Evolutionary conservation across 2,797 vertebrate genomes (phyloP), one percentile per base, ranked within the genome.

Genomic region (Esox lucius): DNA sequence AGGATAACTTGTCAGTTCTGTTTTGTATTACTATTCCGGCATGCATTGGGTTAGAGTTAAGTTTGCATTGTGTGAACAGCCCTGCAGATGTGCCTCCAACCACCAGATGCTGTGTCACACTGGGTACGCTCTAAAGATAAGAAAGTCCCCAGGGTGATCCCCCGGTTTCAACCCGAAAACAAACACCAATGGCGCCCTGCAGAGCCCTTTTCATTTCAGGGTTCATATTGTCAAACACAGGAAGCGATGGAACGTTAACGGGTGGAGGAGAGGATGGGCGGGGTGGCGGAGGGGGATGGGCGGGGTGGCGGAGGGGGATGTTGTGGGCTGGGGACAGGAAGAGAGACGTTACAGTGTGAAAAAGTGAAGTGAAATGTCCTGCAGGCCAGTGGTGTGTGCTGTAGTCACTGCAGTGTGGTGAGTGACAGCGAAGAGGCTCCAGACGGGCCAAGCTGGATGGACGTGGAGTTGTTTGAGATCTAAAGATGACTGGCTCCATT

Each of bases 81-180:
- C 28, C 28, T 31, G 28, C 28, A 31, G 28, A 28, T 39, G 49
- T 51, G 71, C 72, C 59, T 84, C 75, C 61, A 70, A 46, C 5
- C 70, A 28, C 70, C 62, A 33, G 68, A 71, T 6, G 59, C 49
- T 74, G 72, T 49, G 31, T 87, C 83, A 35, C 64, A 68, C 35
- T 51, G 85, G 7, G 35, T 39, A 39, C 35, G 5, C 35, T 39
- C 35, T 39, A 5, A 39, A 6, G 2, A 8, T 35, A 39, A 6
- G 35, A 8, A 1, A 4, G 35, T 0, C 2, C 35, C 35, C 35
- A 39, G 35, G 2, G 5, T 39, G 5, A 39, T 39, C 2, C 35
- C 33, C 35, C 35, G 35, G 35, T 39, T 39, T 3, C 35, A 39
- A 39, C 7, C 35, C 7, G 5, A 39, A 39, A 39, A 39, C 35